Evolutionary conservation across 2,888 invertebrate species (phyloP).

Genomic region (Molanna angustata): DNA sequence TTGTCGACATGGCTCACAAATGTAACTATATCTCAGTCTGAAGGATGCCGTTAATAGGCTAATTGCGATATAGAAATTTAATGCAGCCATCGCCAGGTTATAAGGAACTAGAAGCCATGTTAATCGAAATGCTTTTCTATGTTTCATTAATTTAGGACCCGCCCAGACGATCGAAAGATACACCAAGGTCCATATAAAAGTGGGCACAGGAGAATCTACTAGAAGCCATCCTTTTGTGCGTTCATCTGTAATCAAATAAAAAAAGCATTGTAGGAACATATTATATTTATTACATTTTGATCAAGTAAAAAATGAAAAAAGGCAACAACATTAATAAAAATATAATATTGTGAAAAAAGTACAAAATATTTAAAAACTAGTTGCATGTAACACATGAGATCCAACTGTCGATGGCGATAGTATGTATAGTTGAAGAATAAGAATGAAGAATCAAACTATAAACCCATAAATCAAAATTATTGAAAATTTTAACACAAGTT

Average conservation of each 20-base stretch:
- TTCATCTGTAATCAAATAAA: slow-evolving; percentile 71
- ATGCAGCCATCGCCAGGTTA: slow-evolving; percentile 76
- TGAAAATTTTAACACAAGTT: no score
- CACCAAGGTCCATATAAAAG: slow-evolving; percentile 63
- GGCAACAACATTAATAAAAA: no score
- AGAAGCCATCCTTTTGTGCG: slow-evolving; percentile 82
- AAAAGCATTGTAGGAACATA: no score
- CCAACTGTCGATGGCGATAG: no score
- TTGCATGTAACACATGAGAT: no score
- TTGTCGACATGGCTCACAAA: slow-evolving; percentile 82
- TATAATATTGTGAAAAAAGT: no score
- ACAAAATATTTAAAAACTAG: no score
- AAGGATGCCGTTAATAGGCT: slow-evolving; percentile 73
- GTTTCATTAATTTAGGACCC: slow-evolving; percentile 80
- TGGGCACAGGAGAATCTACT: slow-evolving; percentile 78
- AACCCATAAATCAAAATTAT: no score
- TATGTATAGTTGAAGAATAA: no score
- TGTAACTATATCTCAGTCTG: slow-evolving; percentile 75
- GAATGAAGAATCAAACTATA: no score
- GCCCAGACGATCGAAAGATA: slow-evolving; percentile 77
- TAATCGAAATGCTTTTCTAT: slow-evolving; percentile 71
- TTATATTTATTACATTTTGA: no score
- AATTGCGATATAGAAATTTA: slow-evolving; percentile 81
- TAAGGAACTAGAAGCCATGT: slow-evolving; percentile 77
- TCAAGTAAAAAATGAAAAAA: no score